These are phyloP conservation scores for Todiramphus chloris DNA, from an alignment of 2,113 vertebrate genomes.

Conservation along the genomic window DNA sequence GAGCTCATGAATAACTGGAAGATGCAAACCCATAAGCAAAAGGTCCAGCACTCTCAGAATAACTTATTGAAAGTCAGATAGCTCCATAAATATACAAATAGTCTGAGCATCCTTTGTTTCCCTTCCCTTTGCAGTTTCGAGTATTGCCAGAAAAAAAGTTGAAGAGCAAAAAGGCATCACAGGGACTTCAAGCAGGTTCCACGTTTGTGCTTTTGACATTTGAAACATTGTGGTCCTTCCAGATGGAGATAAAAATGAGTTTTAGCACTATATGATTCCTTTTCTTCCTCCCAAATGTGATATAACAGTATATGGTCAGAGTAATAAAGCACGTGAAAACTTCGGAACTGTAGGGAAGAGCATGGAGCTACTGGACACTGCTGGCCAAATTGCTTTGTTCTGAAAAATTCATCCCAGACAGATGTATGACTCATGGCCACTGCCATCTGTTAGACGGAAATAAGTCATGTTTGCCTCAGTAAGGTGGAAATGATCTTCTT, in stretches of 20 bases:
- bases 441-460: conserved; percentile 36
- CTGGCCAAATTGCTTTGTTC: conserved; percentile 12
- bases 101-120: neutral
- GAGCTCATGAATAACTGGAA: neutral
- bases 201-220: neutral
- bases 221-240: neutral
- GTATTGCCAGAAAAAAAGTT: neutral
- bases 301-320: neutral
- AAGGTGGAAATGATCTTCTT: conserved; percentile 52
- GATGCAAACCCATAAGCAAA: neutral
- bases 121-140: neutral
- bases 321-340: neutral
- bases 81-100: neutral
- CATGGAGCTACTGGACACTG: neutral
- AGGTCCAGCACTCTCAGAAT: neutral
- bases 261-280: neutral
- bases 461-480: conserved; percentile 58
- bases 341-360: neutral
- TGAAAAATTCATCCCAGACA: conserved; percentile 17
- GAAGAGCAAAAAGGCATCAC: neutral
- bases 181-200: neutral
- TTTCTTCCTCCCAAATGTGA: neutral
- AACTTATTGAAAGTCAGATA: neutral
- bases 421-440: conserved; percentile 33
- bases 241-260: neutral